A percentile compares a stretch with the other conserved stretches of the same genome.
phyloP scores from a whole-genome alignment of 2,888 invertebrate genomes.

The Ommatoiulus sabulosus region DNA sequence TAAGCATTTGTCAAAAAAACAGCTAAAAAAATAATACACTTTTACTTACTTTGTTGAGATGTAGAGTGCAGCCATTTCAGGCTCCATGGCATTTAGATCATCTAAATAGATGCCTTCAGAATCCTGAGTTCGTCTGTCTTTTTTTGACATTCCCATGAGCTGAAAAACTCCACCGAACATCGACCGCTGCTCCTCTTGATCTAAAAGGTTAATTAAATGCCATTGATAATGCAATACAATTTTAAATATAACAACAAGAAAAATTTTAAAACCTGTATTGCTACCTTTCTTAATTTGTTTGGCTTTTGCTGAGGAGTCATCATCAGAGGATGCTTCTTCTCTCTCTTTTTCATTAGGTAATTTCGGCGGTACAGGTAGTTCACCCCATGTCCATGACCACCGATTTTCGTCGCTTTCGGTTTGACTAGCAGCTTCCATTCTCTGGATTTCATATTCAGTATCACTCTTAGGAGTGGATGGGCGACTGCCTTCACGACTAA shows the following conservation, averaged over 20 bases:
- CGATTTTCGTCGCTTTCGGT: conserved; percentile 65
- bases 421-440: conserved; percentile 60
- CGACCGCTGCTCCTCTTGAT: conserved; percentile 73
- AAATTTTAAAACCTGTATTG: conserved; percentile 57
- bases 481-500: conserved; percentile 67
- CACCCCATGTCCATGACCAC: conserved; percentile 92
- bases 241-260: not conserved
- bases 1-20: too few relatives aligned
- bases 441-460: conserved; percentile 83
- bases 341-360: conserved; percentile 62
- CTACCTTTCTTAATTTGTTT: conserved; percentile 63
- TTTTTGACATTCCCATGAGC: conserved; percentile 84
- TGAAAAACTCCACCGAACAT: conserved; percentile 93
- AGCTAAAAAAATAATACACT: not conserved
- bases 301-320: conserved; percentile 69
- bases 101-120: conserved; percentile 91
- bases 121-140: conserved; percentile 68
- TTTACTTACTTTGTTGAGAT: conserved; percentile 68
- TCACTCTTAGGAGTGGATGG: conserved; percentile 92
- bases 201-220: not conserved
- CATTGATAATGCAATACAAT: not conserved
- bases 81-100: conserved; percentile 91
- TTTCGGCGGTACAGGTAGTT: conserved; percentile 76
- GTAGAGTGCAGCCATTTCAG: conserved; percentile 90
- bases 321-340: conserved; percentile 63